A percentile compares a stretch with the other conserved stretches of the same genome.
Evolutionary conservation across 2,888 invertebrate genomes (phyloP).

Genomic region (Phaonia tiefii): DNA sequence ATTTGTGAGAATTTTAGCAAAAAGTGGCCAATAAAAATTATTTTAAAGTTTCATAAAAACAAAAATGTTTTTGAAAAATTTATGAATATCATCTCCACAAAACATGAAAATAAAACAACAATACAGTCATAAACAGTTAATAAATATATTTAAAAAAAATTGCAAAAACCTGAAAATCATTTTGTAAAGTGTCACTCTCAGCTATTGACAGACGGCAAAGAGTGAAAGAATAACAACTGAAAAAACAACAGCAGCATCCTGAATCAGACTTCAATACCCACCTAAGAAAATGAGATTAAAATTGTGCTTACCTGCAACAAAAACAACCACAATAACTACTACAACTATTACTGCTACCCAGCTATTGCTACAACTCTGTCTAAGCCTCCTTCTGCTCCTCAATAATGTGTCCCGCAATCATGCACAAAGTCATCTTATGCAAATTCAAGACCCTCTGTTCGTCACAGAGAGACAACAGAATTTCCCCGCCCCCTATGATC

Average conservation of each 20-base stretch:
- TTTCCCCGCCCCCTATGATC: conserved; percentile 66
- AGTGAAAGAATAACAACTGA: neutral
- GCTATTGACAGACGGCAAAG: no score
- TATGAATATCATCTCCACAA: no score
- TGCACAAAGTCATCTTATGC: conserved; percentile 20
- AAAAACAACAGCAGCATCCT: neutral
- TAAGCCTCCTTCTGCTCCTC: conserved; percentile 39
- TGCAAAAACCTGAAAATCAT: conserved; percentile 18
- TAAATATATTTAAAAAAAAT: conserved; percentile 31
- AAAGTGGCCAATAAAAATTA: no score
- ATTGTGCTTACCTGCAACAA: neutral
- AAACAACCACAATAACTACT: neutral
- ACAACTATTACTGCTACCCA: conserved; percentile 44
- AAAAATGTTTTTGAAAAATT: no score
- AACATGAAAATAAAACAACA: conserved; percentile 34
- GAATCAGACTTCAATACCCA: neutral
- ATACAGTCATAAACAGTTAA: conserved; percentile 19
- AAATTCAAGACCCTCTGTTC: conserved; percentile 50
- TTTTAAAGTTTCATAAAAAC: no score
- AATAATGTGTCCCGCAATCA: conserved; percentile 20
- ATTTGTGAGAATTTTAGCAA: no score
- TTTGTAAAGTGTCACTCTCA: no score
- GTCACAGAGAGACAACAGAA: conserved; percentile 71
- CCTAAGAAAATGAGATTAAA: conserved; percentile 47
- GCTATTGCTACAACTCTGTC: no score